Evolutionary conservation across 2,113 vertebrate species (phyloP).

Genomic region (Phoxinus phoxinus): DNA sequence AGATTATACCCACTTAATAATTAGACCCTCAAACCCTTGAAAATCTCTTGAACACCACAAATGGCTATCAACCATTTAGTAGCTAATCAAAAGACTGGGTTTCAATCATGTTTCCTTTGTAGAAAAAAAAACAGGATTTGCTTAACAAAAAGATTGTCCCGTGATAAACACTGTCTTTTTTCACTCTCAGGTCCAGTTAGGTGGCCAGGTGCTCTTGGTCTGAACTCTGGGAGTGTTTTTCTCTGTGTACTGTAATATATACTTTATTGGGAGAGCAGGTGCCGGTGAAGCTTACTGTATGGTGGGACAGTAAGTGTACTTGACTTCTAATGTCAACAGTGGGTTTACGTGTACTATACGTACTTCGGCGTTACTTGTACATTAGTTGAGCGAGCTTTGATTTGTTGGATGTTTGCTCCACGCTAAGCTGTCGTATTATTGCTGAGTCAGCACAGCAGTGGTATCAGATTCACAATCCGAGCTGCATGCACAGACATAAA

Average conservation of each 20-base stretch:
- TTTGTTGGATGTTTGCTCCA: constrained; percentile 12
- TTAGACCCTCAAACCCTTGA: neutral
- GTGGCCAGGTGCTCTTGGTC: neutral
- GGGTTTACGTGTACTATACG: constrained; percentile 13
- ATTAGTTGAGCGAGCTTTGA: neutral
- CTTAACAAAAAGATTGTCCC: neutral
- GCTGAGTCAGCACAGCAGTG: neutral
- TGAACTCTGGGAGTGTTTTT: constrained; percentile 9
- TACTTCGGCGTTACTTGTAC: neutral
- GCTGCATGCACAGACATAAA: constrained; percentile 32
- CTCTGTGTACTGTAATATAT: neutral
- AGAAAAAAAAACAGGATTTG: neutral
- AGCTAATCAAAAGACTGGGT: neutral
- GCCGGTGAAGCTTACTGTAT: neutral
- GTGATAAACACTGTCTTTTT: neutral
- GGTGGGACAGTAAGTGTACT: neutral
- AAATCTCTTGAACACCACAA: neutral
- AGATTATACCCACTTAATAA: neutral
- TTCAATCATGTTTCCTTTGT: neutral
- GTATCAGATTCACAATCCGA: neutral
- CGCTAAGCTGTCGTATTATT: constrained; percentile 6
- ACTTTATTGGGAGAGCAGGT: neutral
- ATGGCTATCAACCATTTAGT: neutral
- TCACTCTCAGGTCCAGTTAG: neutral
- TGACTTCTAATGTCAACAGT: neutral